Evolutionary conservation across 2,797 vertebrate genomes (phyloP), one percentile per base, ranked within the genome.

Genomic region (Halcyon smyrnensis): DNA sequence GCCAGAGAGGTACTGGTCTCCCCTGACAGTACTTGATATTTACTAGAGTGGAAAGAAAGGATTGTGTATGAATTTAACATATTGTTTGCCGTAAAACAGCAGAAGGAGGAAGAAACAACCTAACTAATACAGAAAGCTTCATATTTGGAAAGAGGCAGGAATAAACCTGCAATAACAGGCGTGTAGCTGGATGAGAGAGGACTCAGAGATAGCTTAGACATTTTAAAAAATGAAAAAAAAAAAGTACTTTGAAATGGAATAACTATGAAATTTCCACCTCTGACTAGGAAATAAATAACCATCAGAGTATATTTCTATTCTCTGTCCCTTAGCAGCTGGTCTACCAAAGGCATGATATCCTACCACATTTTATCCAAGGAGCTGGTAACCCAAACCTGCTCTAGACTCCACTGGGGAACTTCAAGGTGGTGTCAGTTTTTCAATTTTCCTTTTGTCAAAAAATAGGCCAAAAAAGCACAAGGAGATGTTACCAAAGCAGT

Each of bases 21-120:
- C 93, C 80, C 30, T 91, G 77, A 59, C 11, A 45, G 76, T 73
- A 71, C 28, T 78, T 86, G 51, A 25, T 91, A 86, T 94, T 93
- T 95, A 67, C 67, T 82, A 78, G 73, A 13, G 34, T 90, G 48
- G 37, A 39, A 84, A 75, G 30, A 48, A 68, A 64, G 56, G 46
- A 24, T 6, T 51, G 15, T 34, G 8, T 36, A 67, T 63, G 28
- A 63, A 63, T 93, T 90, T 73, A 83, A 89, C n/a, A 17, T 12
- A 4, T 67, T 74, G 28, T 69, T 83, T 89, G 17, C 45, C 34
- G 23, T 67, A 48, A 59, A 73, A 57, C 28, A 56, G 37, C 24
- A 51, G 13, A 36, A 94, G 32, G 59, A 62, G 45, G 65, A 78
- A 68, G 27, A 67, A 94, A 43, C 11, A 65, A 67, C 24, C 13